Conservation (phyloP, 2,888 invertebrate species). For the Bhutanitis thaidina region DNA sequence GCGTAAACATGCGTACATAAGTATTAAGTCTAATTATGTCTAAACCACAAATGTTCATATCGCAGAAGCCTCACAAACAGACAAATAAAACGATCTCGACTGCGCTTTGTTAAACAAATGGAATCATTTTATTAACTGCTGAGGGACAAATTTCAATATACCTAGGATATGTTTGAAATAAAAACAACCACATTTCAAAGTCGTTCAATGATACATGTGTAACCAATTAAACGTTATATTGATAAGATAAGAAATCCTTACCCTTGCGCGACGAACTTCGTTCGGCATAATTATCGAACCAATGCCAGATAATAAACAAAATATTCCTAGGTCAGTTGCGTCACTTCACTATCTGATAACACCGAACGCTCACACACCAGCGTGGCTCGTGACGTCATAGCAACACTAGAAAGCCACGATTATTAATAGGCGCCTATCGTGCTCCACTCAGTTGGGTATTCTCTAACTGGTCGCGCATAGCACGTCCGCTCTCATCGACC, state of each 20-base stretch:
- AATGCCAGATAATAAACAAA: conserved; percentile 34
- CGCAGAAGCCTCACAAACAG: no score
- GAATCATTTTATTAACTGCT: no score
- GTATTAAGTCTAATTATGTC: no score
- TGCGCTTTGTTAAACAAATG: no score
- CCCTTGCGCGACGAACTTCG: conserved; percentile 49
- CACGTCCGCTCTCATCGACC: conserved; percentile 40
- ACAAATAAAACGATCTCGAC: no score
- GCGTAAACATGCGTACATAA: no score
- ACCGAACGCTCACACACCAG: conserved; percentile 16
- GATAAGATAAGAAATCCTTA: conserved; percentile 34
- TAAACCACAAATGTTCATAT: no score
- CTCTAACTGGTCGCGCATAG: conserved; percentile 21
- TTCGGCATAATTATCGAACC: conserved; percentile 46
- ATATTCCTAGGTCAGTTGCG: conserved; percentile 25
- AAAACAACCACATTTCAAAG: no score
- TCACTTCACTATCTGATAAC: conserved; percentile 18
- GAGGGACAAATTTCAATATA: no score
- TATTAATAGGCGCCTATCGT: not conserved
- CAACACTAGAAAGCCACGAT: conserved; percentile 5
- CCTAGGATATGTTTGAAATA: no score
- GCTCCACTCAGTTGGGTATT: not conserved
- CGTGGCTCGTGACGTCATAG: conserved; percentile 18
- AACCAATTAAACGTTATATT: not conserved
- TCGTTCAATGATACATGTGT: no score